Conservation (phyloP, 2,888 invertebrate genomes). For the Chloroclystis v-ata region DNA sequence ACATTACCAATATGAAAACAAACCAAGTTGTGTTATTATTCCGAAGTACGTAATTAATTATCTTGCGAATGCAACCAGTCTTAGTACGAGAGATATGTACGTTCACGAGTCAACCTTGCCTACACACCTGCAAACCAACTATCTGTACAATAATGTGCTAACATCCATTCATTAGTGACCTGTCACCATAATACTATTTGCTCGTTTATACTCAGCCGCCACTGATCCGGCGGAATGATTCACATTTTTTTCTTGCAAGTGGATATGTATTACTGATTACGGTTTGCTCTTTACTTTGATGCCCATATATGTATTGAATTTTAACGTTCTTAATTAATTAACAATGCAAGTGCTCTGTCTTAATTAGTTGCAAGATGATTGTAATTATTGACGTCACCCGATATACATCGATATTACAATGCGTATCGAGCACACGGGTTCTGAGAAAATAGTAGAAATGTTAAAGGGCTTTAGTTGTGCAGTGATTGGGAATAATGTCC, state of each 20-base stretch:
- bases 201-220: conserved; percentile 24
- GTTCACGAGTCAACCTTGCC: conserved; percentile 51
- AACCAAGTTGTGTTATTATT: conserved; percentile 33
- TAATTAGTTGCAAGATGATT: conserved; percentile 16
- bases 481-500: conserved; percentile 64
- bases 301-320: conserved; percentile 32
- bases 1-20: conserved; percentile 11
- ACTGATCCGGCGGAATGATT: conserved; percentile 37
- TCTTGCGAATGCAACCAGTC: conserved; percentile 37
- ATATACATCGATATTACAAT: conserved; percentile 10
- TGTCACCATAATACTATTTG: conserved; percentile 48
- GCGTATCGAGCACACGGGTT: conserved; percentile 10
- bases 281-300: conserved; percentile 29
- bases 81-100: conserved; percentile 40
- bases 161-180: conserved; percentile 37
- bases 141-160: conserved; percentile 32
- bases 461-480: conserved; percentile 41
- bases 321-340: conserved; percentile 18
- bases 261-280: conserved; percentile 21
- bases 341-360: conserved; percentile 20
- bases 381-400: conserved; percentile 16
- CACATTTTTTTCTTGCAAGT: conserved; percentile 35
- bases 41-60: conserved; percentile 44
- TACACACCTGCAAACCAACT: conserved; percentile 49
- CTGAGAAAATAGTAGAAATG: conserved; percentile 25